A percentile compares a stretch with the other conserved stretches of the same genome.
Conservation (phyloP, 2,113 vertebrate genomes). For the Phaethon lepturus region DNA sequence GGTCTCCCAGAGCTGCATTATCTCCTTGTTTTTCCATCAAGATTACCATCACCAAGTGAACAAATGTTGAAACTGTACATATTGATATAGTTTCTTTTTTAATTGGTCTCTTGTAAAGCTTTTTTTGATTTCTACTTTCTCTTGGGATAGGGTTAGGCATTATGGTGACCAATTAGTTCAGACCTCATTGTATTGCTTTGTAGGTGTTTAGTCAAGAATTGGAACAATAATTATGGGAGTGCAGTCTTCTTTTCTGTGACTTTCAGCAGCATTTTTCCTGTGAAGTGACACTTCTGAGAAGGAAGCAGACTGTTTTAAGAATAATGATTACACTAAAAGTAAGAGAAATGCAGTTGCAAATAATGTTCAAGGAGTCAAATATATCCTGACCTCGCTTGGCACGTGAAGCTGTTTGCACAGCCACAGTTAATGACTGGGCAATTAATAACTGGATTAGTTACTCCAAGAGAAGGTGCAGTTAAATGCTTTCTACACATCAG, state of each 20-base stretch:
- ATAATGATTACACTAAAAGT: background rate
- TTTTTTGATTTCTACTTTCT: background rate
- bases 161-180: background rate
- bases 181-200: background rate
- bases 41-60: background rate
- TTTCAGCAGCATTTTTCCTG: background rate
- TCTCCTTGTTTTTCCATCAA: background rate
- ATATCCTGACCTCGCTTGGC: background rate
- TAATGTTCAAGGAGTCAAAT: background rate
- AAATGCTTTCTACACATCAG: background rate
- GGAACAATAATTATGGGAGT: background rate
- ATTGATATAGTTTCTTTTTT: background rate
- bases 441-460: slow-evolving; percentile 22
- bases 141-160: background rate
- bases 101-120: background rate
- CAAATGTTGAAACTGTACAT: background rate
- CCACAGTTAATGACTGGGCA: background rate
- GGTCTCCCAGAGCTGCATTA: background rate
- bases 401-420: background rate
- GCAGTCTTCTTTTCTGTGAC: background rate
- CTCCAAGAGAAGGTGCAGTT: background rate
- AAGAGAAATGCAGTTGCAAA: background rate
- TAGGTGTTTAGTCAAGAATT: background rate
- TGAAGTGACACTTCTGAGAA: background rate
- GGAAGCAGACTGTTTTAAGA: background rate